A percentile compares a stretch with the other conserved stretches of the same genome.
Evolutionary conservation across 2,888 invertebrate genomes (phyloP).

Genomic region (Agonopterix arenella): DNA sequence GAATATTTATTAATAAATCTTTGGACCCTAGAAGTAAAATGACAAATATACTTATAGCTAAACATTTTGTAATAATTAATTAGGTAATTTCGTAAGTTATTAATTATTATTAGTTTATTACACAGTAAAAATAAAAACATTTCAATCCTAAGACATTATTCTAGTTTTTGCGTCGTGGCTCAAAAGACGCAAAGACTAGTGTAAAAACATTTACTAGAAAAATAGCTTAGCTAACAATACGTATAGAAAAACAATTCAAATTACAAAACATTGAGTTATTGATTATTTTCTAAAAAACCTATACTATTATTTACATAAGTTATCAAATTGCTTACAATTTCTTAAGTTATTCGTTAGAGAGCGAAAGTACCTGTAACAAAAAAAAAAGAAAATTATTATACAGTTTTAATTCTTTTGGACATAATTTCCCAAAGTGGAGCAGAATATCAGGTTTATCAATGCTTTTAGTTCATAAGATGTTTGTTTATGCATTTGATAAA

Average conservation of each 20-base stretch:
- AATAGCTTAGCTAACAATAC: not conserved
- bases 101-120: constrained; percentile 1
- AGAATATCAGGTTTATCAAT: too few species aligned
- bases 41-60: constrained; percentile 1
- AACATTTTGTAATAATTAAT: not conserved
- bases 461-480: too few species aligned
- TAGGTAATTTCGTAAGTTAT: not conserved
- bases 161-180: constrained; percentile 62
- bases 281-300: too few species aligned
- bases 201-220: constrained; percentile 6
- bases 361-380: constrained; percentile 27
- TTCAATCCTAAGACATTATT: constrained; percentile 7
- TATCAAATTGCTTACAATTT: constrained; percentile 1
- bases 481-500: too few species aligned
- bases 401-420: too few species aligned
- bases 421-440: too few species aligned
- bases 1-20: constrained; percentile 10
- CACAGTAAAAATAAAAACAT: not conserved
- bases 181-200: constrained; percentile 59
- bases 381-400: too few species aligned
- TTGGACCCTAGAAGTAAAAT: constrained; percentile 27
- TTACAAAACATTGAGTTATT: too few species aligned
- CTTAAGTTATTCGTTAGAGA: constrained; percentile 24
- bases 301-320: too few species aligned
- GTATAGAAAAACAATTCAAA: too few species aligned